Base-by-base conservation (phyloP, 2,797 vertebrate genomes). In the Lindbergichthys nudifrons region DNA sequence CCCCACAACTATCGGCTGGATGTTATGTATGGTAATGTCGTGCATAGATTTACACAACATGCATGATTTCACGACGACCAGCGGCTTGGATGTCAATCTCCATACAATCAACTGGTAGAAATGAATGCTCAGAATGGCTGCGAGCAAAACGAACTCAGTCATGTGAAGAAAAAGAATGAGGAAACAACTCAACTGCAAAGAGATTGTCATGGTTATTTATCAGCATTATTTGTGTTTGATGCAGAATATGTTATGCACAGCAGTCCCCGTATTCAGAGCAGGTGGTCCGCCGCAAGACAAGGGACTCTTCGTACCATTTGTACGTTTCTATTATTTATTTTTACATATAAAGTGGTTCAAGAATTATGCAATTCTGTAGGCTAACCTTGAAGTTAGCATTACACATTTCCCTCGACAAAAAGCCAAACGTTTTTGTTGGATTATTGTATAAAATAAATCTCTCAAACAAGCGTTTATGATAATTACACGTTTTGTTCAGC, bases 41-140 rank as follows among this genome's bases (percentile, higher is more conserved):
- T 51, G 64, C 67, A 53, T 59, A 67, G 79, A 87, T 81, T 80
- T 81, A 71, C 41, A 61, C 62, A 77, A 77, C 67, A 76, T 47
- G 83, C 77, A 63, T 60, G 77, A 61, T 60, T 73, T 66, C 73
- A 36, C 65, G 72, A 85, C 15, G 6, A 46, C 75, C 48, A 0
- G 2, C 7, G 10, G 83, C 74, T 70, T 45, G 65, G 13, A 81
- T 71, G 78, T 75, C 12, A 18, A 85, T 91, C 87, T 80, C 79
- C 77, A 82, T 89, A 53, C 62, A 85, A 80, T 85, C 77, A 79
- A 79, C 63, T 59, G 59, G 63, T 58, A 52, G 67, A 72, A 84
- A 79, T 65, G 75, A 78, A 80, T 14, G 39, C 62, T 61, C 0
- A 0, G 23, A 63, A 65, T 14, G 0, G 74, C 86, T 80, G 9